phyloP scores from a whole-genome alignment of 2,797 vertebrate species.

The Enteromius afrohamiltoni region DNA sequence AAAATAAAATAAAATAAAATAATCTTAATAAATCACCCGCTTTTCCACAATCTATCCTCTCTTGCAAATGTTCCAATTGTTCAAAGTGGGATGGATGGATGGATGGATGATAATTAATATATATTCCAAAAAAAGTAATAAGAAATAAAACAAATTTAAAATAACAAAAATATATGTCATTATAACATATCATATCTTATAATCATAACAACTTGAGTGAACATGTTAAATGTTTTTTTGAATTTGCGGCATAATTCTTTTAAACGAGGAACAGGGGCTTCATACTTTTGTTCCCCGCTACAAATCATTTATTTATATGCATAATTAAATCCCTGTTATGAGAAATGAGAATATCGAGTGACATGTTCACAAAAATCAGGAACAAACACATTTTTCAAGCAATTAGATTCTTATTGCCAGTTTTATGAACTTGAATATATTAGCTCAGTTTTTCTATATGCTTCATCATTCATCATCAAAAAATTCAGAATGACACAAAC shows the following conservation, averaged over 20 bases:
- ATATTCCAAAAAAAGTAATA: background rate
- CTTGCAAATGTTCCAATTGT: no score
- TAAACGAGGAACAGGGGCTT: background rate
- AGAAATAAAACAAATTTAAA: background rate
- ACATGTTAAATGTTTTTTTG: background rate
- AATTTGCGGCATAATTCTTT: background rate
- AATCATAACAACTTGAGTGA: background rate
- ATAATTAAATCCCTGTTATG: constrained; percentile 27
- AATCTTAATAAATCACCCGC: no score
- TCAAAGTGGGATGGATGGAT: no score
- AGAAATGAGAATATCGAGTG: constrained; percentile 11
- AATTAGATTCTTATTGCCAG: constrained; percentile 28
- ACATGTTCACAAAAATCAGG: constrained; percentile 3
- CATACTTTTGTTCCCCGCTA: background rate
- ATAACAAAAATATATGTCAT: background rate
- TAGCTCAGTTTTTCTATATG: constrained; percentile 20
- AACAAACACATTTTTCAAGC: constrained; percentile 27
- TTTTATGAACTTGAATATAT: constrained; percentile 42
- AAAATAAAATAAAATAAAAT: no score
- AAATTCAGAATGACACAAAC: constrained; percentile 42
- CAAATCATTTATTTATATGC: constrained; percentile 13
- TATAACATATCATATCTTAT: background rate
- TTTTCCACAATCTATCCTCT: no score
- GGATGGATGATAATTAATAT: no score
- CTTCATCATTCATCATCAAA: constrained; percentile 46